phyloP scores from a whole-genome alignment of 1,140 invertebrate species.

The Drosophila sp. region DNA sequence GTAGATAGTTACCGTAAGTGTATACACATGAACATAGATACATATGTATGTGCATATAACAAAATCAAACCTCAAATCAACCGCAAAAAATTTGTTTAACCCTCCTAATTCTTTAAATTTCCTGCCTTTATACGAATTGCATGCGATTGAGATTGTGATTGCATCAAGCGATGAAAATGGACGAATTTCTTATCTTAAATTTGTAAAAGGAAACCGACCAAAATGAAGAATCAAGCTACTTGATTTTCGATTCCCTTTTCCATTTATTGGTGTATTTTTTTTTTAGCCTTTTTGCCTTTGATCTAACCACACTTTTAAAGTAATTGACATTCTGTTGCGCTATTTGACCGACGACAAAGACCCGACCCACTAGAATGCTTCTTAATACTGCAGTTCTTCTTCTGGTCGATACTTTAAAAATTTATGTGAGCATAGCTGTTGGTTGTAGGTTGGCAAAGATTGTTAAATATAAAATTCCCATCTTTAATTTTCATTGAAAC shows the following conservation, averaged over 20 bases:
- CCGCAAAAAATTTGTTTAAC: conserved; percentile 34
- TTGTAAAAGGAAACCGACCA: conserved; percentile 50
- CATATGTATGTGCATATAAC: conserved; percentile 6
- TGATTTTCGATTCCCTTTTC: conserved; percentile 22
- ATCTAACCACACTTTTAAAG: conserved; percentile 56
- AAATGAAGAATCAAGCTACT: conserved; percentile 35
- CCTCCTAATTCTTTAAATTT: conserved; percentile 58
- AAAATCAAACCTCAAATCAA: conserved; percentile 60
- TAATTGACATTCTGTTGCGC: conserved; percentile 62
- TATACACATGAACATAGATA: neutral
- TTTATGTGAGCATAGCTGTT: neutral
- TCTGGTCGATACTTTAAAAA: conserved; percentile 14
- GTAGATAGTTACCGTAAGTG: conserved; percentile 11
- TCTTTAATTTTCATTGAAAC: no score
- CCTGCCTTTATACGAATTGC: conserved; percentile 44
- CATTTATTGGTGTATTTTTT: neutral
- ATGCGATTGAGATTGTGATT: conserved; percentile 45
- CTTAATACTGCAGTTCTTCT: conserved; percentile 44
- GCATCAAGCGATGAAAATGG: conserved; percentile 17
- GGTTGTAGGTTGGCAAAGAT: no score
- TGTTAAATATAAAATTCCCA: no score
- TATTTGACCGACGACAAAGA: conserved; percentile 38
- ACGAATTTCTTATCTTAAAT: conserved; percentile 48
- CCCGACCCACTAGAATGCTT: conserved; percentile 37
- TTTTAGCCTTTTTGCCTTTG: conserved; percentile 24